phyloP scores from a whole-genome alignment of 2,113 vertebrate species.

The Triplophysa dalaica region DNA sequence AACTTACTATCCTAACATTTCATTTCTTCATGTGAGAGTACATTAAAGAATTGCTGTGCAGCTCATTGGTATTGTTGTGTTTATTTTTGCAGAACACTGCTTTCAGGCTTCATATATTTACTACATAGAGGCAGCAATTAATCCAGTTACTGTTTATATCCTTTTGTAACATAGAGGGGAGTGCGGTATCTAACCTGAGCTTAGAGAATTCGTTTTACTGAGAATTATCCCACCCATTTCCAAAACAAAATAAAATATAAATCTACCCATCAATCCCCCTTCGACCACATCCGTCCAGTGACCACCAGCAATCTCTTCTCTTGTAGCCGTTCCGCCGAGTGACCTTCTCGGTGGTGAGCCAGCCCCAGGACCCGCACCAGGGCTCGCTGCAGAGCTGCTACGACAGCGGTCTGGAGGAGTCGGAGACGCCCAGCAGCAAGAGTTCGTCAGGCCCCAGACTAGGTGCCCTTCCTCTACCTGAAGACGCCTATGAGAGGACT shows the following conservation, averaged over 20 bases:
- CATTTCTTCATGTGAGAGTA: slow-evolving; percentile 29
- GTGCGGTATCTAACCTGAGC: slow-evolving; percentile 1
- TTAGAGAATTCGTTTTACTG: slow-evolving; percentile 1
- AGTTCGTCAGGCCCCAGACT: slow-evolving; percentile 98
- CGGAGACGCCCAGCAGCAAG: slow-evolving; percentile 99
- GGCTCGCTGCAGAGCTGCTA: slow-evolving; percentile 99
- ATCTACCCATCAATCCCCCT: slow-evolving; percentile 38
- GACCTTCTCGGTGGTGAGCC: slow-evolving; percentile 99
- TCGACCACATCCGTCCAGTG: slow-evolving; percentile 79
- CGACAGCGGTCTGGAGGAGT: slow-evolving; percentile 99
- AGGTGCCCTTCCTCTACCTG: slow-evolving; percentile 98
- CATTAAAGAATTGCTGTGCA: slow-evolving; percentile 37
- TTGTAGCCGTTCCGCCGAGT: slow-evolving; percentile 99
- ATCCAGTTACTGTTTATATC: slow-evolving; percentile 10
- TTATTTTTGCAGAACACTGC: slow-evolving; percentile 20
- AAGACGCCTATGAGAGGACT: slow-evolving; percentile 99
- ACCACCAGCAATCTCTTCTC: slow-evolving; percentile 96
- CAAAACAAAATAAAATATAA: not conserved
- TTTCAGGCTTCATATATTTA: slow-evolving; percentile 31
- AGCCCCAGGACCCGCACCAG: slow-evolving; percentile 99
- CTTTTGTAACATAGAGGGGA: slow-evolving; percentile 5
- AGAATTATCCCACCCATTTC: not conserved
- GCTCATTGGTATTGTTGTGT: slow-evolving; percentile 46
- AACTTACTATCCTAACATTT: slow-evolving; percentile 46
- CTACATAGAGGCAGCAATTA: slow-evolving; percentile 2